Base-by-base conservation (phyloP, 2,888 invertebrate species). In the Eupithecia pulchellata region DNA sequence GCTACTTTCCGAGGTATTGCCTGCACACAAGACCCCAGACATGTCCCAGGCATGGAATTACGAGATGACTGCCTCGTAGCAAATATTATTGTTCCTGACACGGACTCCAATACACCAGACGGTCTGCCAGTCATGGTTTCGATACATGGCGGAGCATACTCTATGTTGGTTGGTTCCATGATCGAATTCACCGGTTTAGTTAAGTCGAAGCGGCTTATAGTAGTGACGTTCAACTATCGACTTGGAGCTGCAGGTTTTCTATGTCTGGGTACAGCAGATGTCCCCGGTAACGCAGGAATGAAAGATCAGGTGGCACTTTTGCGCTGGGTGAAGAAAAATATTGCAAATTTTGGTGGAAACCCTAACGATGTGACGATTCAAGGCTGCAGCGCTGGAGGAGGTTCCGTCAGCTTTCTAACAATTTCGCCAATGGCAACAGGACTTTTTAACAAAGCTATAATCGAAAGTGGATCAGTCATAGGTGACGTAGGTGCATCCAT, bases 261-360 rank as follows among this genome's bases (percentile, higher is more conserved):
- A 6, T 79, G 79, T 25, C 64, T 81, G 8, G 79, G 81, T 1
- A 79, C 81, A 9, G 69, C 76, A 66, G 72, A 71, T 34, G 74
- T 71, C 2, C 81, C 81, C 2, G 79, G 81, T 6, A 80, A 81
- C 60, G 79, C 78, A 20, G 78, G 77, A 3, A 64, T 79, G 74
- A 78, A 79, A 66, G 78, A 79, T 58, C 74, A 76, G 68, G 72
- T 78, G 39, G 77, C 77, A 1, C 29, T 72, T 11, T 61, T 79
- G 27, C 71, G 73, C 4, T 79, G 79, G 78, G 73, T 79, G 8
- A 66, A 74, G 25, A 71, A 67, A 14, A 79, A 79, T 27, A 78
- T 79, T 17, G 77, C 70, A 8, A 66, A 39, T 17, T 79, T 77
- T 58, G 75, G 77, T n/a, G 79, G 78, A 9, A 77, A 78, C 36